A percentile compares a stretch with the other conserved stretches of the same genome.
phyloP scores from a whole-genome alignment of 2,888 invertebrate genomes.

The Tuberolachnus salignus region DNA sequence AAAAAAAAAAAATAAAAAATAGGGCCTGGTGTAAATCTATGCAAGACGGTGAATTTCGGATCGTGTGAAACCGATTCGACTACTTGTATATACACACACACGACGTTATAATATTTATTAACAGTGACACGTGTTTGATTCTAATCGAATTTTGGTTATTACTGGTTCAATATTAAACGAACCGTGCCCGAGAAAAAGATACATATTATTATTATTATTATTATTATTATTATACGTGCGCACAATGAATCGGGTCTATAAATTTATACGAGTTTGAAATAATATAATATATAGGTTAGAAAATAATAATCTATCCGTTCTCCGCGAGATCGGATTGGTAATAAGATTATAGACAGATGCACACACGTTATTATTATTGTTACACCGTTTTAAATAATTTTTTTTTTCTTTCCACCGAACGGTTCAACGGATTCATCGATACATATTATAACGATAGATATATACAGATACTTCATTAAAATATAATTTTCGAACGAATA shows the following conservation, averaged over 20 bases:
- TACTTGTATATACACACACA: neutral
- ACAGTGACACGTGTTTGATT: conserved; percentile 10
- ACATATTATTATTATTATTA: neutral
- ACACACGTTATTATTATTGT: neutral
- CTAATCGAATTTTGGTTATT: neutral
- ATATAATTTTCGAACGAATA: too few species aligned
- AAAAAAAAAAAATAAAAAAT: too few species aligned
- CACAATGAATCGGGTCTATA: neutral
- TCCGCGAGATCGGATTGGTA: conserved; percentile 22
- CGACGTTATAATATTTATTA: neutral
- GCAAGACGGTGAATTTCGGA: neutral
- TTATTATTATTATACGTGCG: neutral
- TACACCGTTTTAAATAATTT: neutral
- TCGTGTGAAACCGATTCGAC: neutral
- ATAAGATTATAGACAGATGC: neutral
- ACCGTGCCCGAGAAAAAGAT: neutral
- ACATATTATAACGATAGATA: too few species aligned
- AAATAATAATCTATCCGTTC: neutral
- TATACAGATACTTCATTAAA: too few species aligned
- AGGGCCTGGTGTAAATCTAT: too few species aligned
- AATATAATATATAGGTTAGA: neutral
- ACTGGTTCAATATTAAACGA: neutral
- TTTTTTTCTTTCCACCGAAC: too few species aligned
- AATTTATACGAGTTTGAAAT: neutral
- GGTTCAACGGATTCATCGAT: too few species aligned